A percentile compares a stretch with the other conserved stretches of the same genome.
These are phyloP conservation scores for Nezara viridula DNA, from an alignment of 2,888 invertebrate species.

Conservation along the genomic window DNA sequence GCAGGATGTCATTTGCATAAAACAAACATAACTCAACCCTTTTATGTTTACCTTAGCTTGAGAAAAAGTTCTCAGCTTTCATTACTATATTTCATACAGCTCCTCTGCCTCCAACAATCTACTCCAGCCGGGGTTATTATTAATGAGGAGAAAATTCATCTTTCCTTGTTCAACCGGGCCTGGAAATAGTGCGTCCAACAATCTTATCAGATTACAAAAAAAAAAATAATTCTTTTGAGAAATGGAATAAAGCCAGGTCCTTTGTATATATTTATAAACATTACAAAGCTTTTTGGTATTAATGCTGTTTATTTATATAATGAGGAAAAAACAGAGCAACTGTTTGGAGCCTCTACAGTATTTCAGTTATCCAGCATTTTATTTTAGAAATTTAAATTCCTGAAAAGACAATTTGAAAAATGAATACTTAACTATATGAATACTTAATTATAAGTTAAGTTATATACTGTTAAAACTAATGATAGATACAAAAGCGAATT, in stretches of 20 bases:
- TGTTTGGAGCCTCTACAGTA: too few relatives aligned
- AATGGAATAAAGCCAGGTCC: background rate
- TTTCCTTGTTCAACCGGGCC: background rate
- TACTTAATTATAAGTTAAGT: too few relatives aligned
- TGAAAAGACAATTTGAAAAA: too few relatives aligned
- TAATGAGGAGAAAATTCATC: background rate
- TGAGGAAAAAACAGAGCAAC: too few relatives aligned
- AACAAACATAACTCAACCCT: slow-evolving; percentile 26
- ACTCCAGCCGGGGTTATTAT: background rate
- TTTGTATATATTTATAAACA: too few relatives aligned
- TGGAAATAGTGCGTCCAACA: background rate
- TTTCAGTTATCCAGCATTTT: too few relatives aligned
- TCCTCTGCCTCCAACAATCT: background rate
- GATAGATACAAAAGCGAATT: too few relatives aligned
- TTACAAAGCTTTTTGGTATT: too few relatives aligned
- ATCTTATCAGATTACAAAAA: background rate
- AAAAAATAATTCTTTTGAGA: background rate
- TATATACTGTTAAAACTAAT: too few relatives aligned
- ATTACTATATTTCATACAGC: slow-evolving; percentile 17
- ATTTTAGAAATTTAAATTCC: too few relatives aligned
- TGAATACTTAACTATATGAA: too few relatives aligned
- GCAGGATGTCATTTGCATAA: slow-evolving; percentile 37
- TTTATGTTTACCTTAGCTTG: slow-evolving; percentile 36
- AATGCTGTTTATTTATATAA: too few relatives aligned
- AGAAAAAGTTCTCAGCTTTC: slow-evolving; percentile 19